Conservation (phyloP, 2,888 invertebrate species). For the Miltochrista miniata region DNA sequence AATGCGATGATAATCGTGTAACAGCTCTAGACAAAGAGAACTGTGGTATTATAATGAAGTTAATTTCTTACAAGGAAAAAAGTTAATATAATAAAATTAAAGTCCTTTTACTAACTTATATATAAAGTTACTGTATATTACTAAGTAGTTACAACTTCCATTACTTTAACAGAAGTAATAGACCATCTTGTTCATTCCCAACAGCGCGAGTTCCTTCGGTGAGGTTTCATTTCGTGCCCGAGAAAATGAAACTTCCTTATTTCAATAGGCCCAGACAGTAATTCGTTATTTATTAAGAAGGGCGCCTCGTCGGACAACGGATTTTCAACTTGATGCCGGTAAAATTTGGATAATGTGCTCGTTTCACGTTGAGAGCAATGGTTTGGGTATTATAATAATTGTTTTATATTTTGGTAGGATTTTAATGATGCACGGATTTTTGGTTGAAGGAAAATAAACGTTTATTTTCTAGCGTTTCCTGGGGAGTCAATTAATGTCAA, state of each 20-base stretch:
- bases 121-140: not conserved
- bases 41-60: too few species aligned
- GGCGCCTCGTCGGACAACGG: not conserved
- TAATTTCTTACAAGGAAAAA: too few species aligned
- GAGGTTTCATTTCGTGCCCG: slow-evolving; percentile 9
- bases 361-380: slow-evolving; percentile 1
- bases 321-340: slow-evolving; percentile 1
- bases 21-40: too few species aligned
- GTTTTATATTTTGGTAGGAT: not conserved
- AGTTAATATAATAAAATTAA: too few species aligned
- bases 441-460: too few species aligned
- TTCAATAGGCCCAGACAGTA: slow-evolving; percentile 5
- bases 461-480: too few species aligned
- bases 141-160: slow-evolving; percentile 4
- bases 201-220: slow-evolving; percentile 4
- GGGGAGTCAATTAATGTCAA: too few species aligned
- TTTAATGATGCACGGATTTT: not conserved
- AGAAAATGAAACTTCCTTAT: slow-evolving; percentile 11
- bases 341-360: slow-evolving; percentile 9
- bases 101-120: not conserved
- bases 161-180: slow-evolving; percentile 5
- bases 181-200: slow-evolving; percentile 6
- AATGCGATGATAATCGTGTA: too few species aligned
- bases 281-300: slow-evolving; percentile 12
- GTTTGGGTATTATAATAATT: slow-evolving; percentile 8